These are phyloP conservation scores for Otolemur crassicaudatus DNA, from an alignment of 2,797 vertebrate genomes.

Conservation along the genomic window DNA sequence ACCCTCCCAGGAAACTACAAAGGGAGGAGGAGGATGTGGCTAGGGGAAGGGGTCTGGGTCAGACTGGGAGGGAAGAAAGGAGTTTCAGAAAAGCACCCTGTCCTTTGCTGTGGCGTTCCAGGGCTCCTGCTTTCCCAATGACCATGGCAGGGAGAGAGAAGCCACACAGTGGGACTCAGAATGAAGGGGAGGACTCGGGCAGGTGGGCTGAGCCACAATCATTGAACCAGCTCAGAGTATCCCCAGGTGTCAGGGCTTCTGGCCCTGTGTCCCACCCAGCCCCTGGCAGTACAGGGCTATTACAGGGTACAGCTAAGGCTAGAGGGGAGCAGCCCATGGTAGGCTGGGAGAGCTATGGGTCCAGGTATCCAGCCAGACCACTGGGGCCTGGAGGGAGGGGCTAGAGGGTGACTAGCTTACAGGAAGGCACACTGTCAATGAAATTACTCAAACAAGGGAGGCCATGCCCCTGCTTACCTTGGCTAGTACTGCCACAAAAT, in stretches of 20 bases:
- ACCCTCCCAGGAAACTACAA: not conserved
- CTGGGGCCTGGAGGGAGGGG: not conserved
- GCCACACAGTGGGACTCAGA: not conserved
- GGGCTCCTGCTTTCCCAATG: not conserved
- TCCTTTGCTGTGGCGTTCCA: accelerated
- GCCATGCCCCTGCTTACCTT: conserved; percentile 89
- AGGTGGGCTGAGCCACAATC: not conserved
- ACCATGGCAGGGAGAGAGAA: not conserved
- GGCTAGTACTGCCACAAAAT: conserved; percentile 89
- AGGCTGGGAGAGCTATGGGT: too few species aligned
- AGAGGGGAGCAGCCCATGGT: not conserved
- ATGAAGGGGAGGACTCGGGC: too few species aligned
- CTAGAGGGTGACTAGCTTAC: too few species aligned
- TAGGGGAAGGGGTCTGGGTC: not conserved
- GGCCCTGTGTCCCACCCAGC: not conserved
- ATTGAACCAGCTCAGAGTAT: not conserved
- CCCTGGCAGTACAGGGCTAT: not conserved
- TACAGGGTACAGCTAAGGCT: accelerated
- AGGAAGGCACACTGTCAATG: accelerated
- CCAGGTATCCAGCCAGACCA: not conserved
- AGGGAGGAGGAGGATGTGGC: not conserved
- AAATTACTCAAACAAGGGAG: too few species aligned
- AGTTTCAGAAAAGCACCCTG: not conserved
- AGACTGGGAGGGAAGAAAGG: not conserved
- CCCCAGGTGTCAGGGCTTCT: too few species aligned